phyloP scores from a whole-genome alignment of 92 coral and sea anemone species.

The Parazoanthus darwini region DNA sequence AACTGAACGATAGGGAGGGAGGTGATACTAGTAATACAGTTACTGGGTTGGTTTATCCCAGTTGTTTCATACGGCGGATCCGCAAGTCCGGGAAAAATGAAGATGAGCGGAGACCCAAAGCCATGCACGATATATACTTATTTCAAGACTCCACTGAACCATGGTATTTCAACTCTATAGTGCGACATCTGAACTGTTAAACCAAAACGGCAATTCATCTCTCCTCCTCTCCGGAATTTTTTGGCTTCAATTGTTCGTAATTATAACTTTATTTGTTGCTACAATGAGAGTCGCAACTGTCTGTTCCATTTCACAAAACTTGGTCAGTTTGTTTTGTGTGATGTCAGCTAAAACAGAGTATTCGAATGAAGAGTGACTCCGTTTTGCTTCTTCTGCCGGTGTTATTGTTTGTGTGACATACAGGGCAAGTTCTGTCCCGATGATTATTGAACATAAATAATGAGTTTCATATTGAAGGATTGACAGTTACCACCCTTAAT shows the following conservation, averaged over 20 bases:
- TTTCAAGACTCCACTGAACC: too few relatives aligned
- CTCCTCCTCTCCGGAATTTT: neutral
- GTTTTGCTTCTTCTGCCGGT: neutral
- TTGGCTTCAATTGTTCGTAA: neutral
- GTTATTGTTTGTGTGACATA: neutral
- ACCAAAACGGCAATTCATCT: neutral
- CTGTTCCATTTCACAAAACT: too few relatives aligned
- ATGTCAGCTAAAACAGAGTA: neutral
- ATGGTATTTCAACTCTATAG: too few relatives aligned
- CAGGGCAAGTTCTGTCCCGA: neutral
- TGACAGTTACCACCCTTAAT: slow-evolving; percentile 54
- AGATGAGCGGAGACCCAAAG: too few relatives aligned
- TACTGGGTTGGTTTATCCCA: too few relatives aligned
- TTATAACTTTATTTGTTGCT: neutral
- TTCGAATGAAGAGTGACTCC: neutral
- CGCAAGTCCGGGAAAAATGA: too few relatives aligned
- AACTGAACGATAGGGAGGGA: too few relatives aligned
- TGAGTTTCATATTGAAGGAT: slow-evolving; percentile 46
- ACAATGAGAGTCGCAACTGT: neutral
- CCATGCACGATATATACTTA: too few relatives aligned
- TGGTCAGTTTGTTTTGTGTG: too few relatives aligned
- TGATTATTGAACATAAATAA: slow-evolving; percentile 47
- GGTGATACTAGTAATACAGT: too few relatives aligned
- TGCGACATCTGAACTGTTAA: too few relatives aligned
- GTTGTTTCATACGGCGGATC: too few relatives aligned